phyloP scores from a whole-genome alignment of 2,797 vertebrate genomes.

The Falco concolor region DNA sequence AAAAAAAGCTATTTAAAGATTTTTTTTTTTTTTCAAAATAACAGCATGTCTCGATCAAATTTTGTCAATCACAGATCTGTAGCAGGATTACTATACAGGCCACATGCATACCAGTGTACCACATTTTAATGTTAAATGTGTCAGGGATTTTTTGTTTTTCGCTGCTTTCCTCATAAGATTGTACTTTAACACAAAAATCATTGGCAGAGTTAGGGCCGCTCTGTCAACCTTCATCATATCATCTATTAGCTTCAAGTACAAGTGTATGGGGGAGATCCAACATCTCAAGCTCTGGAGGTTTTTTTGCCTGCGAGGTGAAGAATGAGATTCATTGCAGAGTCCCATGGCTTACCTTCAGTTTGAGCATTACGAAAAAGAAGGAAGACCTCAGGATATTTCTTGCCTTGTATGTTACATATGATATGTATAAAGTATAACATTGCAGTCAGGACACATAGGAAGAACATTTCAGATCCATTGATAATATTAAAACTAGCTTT shows the following conservation, averaged over 20 bases:
- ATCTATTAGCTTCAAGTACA: background rate
- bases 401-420: background rate
- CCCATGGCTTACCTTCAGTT: background rate
- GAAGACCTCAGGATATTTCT: background rate
- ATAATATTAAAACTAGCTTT: background rate
- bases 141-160: background rate
- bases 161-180: background rate
- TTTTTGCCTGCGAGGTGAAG: background rate
- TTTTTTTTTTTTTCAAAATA: background rate
- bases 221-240: background rate
- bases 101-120: too few relatives aligned
- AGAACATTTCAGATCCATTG: background rate
- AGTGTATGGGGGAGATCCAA: fast-evolving
- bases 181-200: background rate
- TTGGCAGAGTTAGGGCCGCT: background rate
- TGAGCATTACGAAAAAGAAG: background rate
- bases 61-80: background rate
- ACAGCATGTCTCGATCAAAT: background rate
- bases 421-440: background rate
- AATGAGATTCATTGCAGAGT: background rate
- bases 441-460: background rate
- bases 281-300: background rate
- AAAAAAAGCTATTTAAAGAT: background rate
- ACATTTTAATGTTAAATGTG: background rate
- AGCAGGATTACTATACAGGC: fast-evolving